Conservation (phyloP, 2,113 vertebrate species). For the Microcebus tavaratra region DNA sequence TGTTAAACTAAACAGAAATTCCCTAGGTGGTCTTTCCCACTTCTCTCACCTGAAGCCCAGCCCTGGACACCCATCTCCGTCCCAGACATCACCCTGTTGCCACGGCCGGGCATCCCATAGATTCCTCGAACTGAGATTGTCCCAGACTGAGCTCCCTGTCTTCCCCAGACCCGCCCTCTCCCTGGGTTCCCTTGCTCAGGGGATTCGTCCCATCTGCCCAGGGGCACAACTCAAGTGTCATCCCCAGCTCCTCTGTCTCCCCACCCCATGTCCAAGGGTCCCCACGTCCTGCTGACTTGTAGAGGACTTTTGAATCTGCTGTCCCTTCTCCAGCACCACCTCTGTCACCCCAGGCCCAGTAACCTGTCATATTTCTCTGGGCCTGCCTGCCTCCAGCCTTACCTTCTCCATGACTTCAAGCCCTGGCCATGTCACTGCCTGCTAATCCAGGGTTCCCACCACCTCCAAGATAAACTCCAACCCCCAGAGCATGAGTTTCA, state of each 20-base stretch:
- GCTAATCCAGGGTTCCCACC: not conserved
- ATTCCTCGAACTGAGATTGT: not conserved
- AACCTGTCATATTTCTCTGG: not conserved
- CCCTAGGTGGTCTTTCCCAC: not conserved
- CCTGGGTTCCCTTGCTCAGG: not conserved
- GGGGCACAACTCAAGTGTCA: not conserved
- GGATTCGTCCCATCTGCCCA: too few species aligned
- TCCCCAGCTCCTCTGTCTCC: not conserved
- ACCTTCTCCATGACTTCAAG: not conserved
- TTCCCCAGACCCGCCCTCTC: too few species aligned
- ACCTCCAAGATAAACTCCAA: not conserved
- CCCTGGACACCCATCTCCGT: not conserved
- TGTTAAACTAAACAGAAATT: not conserved
- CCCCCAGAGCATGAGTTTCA: not conserved
- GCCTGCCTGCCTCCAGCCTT: not conserved
- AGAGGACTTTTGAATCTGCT: not conserved
- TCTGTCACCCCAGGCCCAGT: not conserved
- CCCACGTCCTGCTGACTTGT: not conserved
- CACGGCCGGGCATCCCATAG: not conserved
- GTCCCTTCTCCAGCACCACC: not conserved
- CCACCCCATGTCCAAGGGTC: not conserved
- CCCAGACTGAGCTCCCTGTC: accelerated
- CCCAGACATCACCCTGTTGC: accelerated
- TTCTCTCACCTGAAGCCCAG: not conserved
- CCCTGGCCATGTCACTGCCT: not conserved